Percentiles rank a stretch among this genome's conserved stretches.
Conservation (phyloP, 2,888 invertebrate species). For the Morpho achilles region DNA sequence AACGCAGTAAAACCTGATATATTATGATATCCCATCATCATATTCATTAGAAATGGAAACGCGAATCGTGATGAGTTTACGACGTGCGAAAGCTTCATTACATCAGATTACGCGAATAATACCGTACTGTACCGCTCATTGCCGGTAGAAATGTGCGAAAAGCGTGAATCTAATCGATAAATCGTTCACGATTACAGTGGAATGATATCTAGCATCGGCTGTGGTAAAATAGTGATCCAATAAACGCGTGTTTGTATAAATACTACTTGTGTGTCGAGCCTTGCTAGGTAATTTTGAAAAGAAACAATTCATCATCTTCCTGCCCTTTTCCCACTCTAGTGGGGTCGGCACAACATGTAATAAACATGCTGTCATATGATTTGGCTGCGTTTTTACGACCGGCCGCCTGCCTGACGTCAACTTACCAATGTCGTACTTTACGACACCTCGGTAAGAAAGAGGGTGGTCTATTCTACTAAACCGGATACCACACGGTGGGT, state of each 20-base stretch:
- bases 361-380: no score
- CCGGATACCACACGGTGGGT: no score
- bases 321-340: no score
- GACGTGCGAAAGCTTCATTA: conserved; percentile 52
- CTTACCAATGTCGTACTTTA: no score
- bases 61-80: conserved; percentile 44
- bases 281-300: no score
- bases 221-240: conserved; percentile 2
- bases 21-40: conserved; percentile 5
- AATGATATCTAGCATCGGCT: conserved; percentile 25
- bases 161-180: conserved; percentile 43
- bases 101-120: conserved; percentile 46
- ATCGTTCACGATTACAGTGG: conserved; percentile 27
- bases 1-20: conserved; percentile 2
- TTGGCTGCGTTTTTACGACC: no score
- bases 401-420: no score
- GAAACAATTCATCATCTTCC: no score
- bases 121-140: conserved; percentile 41
- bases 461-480: no score
- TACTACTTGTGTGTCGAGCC: no score
- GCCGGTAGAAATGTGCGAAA: conserved; percentile 27
- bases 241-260: not conserved
- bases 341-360: no score
- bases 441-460: no score
- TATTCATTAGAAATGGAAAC: conserved; percentile 11